Evolutionary conservation across 2,888 invertebrate species (phyloP), one percentile per base, ranked within the genome.

Genomic region (Labia minor): DNA sequence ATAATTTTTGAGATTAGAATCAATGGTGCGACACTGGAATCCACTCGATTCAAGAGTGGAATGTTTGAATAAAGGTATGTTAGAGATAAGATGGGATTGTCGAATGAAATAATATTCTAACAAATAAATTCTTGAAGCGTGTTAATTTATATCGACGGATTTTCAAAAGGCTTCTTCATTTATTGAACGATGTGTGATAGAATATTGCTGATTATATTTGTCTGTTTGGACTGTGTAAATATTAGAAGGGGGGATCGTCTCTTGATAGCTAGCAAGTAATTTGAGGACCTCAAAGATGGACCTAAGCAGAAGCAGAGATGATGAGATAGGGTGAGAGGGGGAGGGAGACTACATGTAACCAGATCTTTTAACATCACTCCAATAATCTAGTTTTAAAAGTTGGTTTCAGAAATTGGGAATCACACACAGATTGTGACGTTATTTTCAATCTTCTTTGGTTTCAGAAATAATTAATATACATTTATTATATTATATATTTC

Each of bases 41-140:
- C 14, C 49, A 49, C 14, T 49, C 49, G 49, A 49, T 49, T 49
- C 49, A 49, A 49, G 16, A 49, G 49, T 49, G 49, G 49, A 49
- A 49, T 49, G 49, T 49, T 26, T 26, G 26, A 3, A 49, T 10
- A 49, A 49, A 49, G 49, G 49, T 49, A 49, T 49, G 49, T 49
- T 49, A 49, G 16, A 14, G 49, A 49, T 49, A 49, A 49, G 49
- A 8, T 49, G 49, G 2, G 49, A 49, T 49, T 14, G 6, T 11
- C 49, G 49, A n/a, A n/a, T 49, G 49, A 49, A 49, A 49, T 49
- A 49, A 49, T 49, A 49, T 49, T 49, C 49, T 49, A 49, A 49
- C 49, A 49, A 49, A 49, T 49, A 49, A 49, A 49, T 49, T 14
- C 49, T 49, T 49, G 49, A 49, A n/a, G 49, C 49, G 49, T 49